Evolutionary conservation across 2,113 vertebrate species (phyloP).

Genomic region (Manacus vitellinus): DNA sequence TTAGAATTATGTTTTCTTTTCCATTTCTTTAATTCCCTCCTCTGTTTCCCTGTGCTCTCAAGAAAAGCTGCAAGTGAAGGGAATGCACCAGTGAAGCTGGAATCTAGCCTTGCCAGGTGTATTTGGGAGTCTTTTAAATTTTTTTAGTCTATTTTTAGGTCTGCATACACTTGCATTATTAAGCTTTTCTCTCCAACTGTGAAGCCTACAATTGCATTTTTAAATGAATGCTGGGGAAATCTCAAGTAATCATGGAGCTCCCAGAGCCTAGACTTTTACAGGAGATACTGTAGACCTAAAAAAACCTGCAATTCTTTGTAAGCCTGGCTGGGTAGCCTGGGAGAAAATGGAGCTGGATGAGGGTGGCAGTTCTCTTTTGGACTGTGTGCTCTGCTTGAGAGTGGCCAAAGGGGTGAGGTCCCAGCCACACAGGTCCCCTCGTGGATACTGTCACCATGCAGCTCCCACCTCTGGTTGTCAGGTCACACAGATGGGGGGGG

Average conservation of each 20-base stretch:
- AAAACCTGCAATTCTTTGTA: neutral
- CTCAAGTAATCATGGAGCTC: slow-evolving; percentile 3
- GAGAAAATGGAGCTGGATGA: neutral
- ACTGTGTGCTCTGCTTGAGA: neutral
- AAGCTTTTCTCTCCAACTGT: slow-evolving; percentile 45
- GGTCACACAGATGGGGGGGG: accelerated
- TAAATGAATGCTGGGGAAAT: neutral
- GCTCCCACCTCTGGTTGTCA: neutral
- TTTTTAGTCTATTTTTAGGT: slow-evolving; percentile 36
- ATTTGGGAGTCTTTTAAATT: neutral
- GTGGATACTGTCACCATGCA: neutral
- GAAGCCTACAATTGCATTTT: slow-evolving; percentile 27
- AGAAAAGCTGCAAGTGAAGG: neutral
- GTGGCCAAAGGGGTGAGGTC: neutral
- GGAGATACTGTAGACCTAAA: neutral
- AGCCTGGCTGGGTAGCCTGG: neutral
- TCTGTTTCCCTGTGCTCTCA: neutral
- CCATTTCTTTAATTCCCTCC: neutral
- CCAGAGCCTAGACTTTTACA: neutral
- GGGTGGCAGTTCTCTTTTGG: neutral
- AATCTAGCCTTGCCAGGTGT: neutral
- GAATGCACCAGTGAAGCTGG: neutral
- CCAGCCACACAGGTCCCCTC: neutral
- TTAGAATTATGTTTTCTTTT: neutral
- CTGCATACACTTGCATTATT: slow-evolving; percentile 29